phyloP scores from a whole-genome alignment of 2,797 vertebrate genomes.

The Otolemur crassicaudatus region DNA sequence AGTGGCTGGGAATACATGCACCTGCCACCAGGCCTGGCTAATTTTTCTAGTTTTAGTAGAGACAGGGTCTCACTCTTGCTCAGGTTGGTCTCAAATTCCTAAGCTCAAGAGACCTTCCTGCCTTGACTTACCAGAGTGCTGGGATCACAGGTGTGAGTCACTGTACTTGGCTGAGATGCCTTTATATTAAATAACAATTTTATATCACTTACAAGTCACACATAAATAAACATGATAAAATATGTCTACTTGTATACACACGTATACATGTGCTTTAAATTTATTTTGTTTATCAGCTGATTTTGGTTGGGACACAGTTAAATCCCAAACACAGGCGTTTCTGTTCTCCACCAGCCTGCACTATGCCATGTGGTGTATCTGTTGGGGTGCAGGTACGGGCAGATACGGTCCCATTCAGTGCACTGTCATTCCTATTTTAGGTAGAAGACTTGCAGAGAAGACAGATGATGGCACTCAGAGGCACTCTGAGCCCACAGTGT shows the following conservation, averaged over 20 bases:
- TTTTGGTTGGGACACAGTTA: not conserved
- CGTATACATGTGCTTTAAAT: not conserved
- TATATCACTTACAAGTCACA: not conserved
- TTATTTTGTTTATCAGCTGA: not conserved
- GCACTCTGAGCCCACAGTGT: not conserved
- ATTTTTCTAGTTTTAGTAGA: no score
- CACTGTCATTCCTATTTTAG: not conserved
- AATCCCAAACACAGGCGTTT: not conserved
- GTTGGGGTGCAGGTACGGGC: not conserved
- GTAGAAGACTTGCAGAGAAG: conserved; percentile 17
- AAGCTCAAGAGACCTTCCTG: no score
- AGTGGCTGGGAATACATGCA: no score
- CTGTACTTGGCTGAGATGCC: not conserved
- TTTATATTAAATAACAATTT: not conserved
- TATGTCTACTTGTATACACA: not conserved
- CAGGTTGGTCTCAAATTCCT: no score
- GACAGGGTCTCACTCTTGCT: no score
- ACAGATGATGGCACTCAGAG: not conserved
- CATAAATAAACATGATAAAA: not conserved
- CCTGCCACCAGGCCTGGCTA: no score
- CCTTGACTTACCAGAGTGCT: no score
- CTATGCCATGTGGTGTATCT: not conserved
- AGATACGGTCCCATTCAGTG: not conserved
- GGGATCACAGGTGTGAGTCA: no score
- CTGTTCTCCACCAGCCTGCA: not conserved